phyloP scores from a whole-genome alignment of 1,140 invertebrate species.

The Drosophila tropicalis region DNA sequence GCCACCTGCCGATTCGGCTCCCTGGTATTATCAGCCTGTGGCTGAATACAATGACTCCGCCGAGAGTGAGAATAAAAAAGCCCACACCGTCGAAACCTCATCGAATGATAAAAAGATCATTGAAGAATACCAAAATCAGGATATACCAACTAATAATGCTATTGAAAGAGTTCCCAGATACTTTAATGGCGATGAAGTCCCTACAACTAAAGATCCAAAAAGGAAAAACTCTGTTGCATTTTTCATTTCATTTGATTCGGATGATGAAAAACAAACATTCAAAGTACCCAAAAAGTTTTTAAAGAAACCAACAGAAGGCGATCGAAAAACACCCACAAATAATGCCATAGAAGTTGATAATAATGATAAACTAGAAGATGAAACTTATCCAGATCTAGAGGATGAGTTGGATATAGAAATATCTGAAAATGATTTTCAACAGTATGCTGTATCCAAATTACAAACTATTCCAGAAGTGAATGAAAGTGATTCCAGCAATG shows the following conservation, averaged over 20 bases:
- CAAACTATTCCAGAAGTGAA: constrained; percentile 67
- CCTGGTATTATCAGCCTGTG: constrained; percentile 57
- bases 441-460: constrained; percentile 39
- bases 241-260: constrained; percentile 62
- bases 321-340: not conserved
- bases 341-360: not conserved
- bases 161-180: constrained; percentile 48
- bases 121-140: not conserved
- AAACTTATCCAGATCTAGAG: constrained; percentile 8
- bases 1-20: constrained; percentile 37
- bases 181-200: constrained; percentile 27
- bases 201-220: constrained; percentile 17
- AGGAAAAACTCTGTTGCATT: constrained; percentile 52
- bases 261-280: constrained; percentile 49
- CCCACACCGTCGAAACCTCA: too few species aligned
- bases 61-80: not conserved
- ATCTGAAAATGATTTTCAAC: constrained; percentile 40
- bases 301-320: not conserved
- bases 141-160: not conserved
- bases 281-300: constrained; percentile 56
- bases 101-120: not conserved
- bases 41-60: not conserved
- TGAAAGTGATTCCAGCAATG: constrained; percentile 48
- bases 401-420: constrained; percentile 31
- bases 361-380: too few species aligned